Percentiles rank a stretch among this genome's conserved stretches.
These are phyloP conservation scores for Imbricaverruca yamaguchii DNA, from an alignment of 2,888 invertebrate genomes.

Conservation along the genomic window DNA sequence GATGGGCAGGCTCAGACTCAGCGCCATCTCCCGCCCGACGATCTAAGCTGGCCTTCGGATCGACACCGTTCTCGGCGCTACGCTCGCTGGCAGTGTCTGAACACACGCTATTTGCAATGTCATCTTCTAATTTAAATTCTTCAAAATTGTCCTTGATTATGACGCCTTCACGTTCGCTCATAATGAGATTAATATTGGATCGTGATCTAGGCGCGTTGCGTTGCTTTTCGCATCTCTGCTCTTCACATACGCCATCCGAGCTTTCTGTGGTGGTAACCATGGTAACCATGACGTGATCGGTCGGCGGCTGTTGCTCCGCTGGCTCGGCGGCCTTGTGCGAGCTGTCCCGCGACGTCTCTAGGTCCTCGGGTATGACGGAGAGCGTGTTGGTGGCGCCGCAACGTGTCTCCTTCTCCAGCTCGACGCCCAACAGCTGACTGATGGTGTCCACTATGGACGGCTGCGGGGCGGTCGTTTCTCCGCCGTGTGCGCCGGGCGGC, in stretches of 20 bases:
- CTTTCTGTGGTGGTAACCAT: too few species aligned
- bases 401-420: background rate
- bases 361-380: slow-evolving; percentile 2
- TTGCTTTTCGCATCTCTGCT: background rate
- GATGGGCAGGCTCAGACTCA: background rate
- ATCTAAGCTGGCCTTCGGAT: slow-evolving; percentile 40
- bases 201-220: slow-evolving; percentile 46
- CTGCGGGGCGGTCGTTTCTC: slow-evolving; percentile 33
- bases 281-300: too few species aligned
- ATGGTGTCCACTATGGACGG: slow-evolving; percentile 34
- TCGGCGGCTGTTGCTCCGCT: background rate
- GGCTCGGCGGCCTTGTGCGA: background rate
- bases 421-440: slow-evolving; percentile 33
- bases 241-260: too few species aligned
- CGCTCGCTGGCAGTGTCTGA: slow-evolving; percentile 23
- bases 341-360: background rate
- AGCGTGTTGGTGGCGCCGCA: background rate
- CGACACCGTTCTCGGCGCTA: slow-evolving; percentile 33
- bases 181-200: slow-evolving; percentile 30
- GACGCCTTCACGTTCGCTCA: slow-evolving; percentile 57
- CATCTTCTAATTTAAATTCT: slow-evolving; percentile 68
- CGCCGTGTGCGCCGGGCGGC: slow-evolving; percentile 26
- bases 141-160: slow-evolving; percentile 64
- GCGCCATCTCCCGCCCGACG: slow-evolving; percentile 40
- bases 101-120: slow-evolving; percentile 36